Evolutionary conservation across 1,140 invertebrate species (phyloP), one percentile per base, ranked within the genome.

Genomic region (Meloidogyne chitwoodi): DNA sequence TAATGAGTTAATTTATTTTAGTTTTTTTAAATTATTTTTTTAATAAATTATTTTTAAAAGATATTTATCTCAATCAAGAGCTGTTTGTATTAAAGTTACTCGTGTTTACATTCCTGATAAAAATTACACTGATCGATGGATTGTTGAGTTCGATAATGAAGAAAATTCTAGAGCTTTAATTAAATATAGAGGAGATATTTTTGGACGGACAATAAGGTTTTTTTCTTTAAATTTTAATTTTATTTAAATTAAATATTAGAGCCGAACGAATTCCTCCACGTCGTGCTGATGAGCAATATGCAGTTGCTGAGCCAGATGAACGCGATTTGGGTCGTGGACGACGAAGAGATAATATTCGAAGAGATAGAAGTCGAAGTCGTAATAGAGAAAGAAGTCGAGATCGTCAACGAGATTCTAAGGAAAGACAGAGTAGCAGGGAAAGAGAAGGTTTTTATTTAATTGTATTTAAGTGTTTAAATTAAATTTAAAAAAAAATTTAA

Each of bases 81-180:
- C 75, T 56, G 34, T 22, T 19, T 77, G 64, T 61, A 66, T 66
- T 31, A 77, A 77, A 38, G 63, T 67, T 22, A 77, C 71, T n/a
- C 74, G 76, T 26, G 67, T 68, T 10, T 77, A 77, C 41, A 41
- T 62, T 65, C n/a, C 74, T n/a, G 76, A 77, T 22, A 66, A 64
- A 75, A 77, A 77, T 26, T 66, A 68, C 41, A 68, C 77, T 0
- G 77, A 78, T 41, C 77, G 77, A 5, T 78, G 77, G 77, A 78
- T 78, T 71, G 77, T 78, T n/a, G 77, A 78, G 24, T 78, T 78
- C 19, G 64, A 66, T 44, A 72, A 69, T 31, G 70, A 78, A 24
- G 27, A 62, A n/a, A 75, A 80, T 22, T 56, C 70, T 16, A 62
- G 56, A 62, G 34, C 24, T 63, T 44, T 78, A 75, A 69, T 61